Evolutionary conservation across 2,888 invertebrate species (phyloP).

Genomic region (Ophion slaviceki): DNA sequence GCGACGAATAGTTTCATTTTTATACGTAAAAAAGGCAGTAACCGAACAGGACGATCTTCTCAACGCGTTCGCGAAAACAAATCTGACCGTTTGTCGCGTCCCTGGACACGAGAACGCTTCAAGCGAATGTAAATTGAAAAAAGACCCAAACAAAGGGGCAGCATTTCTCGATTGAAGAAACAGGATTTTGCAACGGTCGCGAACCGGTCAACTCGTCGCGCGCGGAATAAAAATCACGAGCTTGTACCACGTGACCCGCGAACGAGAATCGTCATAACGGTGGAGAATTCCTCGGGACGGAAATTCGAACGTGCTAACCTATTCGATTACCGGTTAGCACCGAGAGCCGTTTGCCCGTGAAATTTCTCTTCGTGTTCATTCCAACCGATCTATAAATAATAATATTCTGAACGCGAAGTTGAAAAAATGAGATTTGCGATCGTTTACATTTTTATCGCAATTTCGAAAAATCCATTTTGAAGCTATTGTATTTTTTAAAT

Average conservation of each 20-base stretch:
- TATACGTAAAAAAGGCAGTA: neutral
- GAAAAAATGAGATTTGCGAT: neutral
- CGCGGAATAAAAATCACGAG: conserved; percentile 6
- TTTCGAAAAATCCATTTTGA: too few relatives aligned
- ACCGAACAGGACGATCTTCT: neutral
- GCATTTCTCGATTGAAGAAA: neutral
- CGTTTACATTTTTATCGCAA: too few relatives aligned
- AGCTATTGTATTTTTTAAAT: too few relatives aligned
- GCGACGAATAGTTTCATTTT: neutral
- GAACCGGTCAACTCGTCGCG: neutral
- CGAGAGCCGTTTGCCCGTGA: neutral
- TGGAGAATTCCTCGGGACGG: neutral
- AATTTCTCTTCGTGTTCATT: neutral
- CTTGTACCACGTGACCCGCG: neutral
- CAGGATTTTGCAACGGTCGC: neutral
- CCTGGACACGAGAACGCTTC: neutral
- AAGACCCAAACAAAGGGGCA: neutral
- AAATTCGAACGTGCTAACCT: neutral
- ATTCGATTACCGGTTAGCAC: conserved; percentile 1
- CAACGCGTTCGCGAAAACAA: neutral
- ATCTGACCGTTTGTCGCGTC: neutral
- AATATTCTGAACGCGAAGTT: neutral
- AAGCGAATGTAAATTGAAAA: neutral
- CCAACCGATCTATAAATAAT: neutral
- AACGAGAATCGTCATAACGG: conserved; percentile 1